Evolutionary conservation across 1,140 invertebrate genomes (phyloP), one percentile per base, ranked within the genome.

Genomic region (Drosophila orosa): DNA sequence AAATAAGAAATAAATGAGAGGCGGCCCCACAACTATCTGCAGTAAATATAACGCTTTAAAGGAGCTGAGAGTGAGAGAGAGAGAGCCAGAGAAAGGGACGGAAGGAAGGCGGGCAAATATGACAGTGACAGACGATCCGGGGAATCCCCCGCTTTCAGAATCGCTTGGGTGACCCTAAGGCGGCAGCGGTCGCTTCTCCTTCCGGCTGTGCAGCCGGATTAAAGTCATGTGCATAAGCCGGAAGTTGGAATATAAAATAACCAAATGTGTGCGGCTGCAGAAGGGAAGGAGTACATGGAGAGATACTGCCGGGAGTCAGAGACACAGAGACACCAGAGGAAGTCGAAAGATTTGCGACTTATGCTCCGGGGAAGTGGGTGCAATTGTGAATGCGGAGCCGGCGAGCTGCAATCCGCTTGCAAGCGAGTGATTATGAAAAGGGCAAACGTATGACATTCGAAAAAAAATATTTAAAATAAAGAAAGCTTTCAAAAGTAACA

Each of bases 161-260:
- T 42, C 47, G 56, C 22, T 29, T 55, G 67, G 35, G 56, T 48
- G 54, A 60, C 48, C 39, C 45, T 76, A 69, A 54, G 57, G 56
- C 71, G 58, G 57, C 59, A 63, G 73, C 57, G 56, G 40, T 31
- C 66, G 68, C 57, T 39, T 37, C 79, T 72, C 39, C 52, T 78
- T 75, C 66, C 82, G 82, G 83, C 76, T 87, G 50, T 54, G 66
- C 75, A 77, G 72, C 44, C 76, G 67, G 83, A 75, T 87, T 87
- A 87, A 89, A 87, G 83, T 83, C 84, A 89, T 87, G 84, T 87
- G 83, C 83, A 87, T 86, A 86, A 86, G 80, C 84, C 80, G 84
- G 84, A 87, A 87, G 80, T 80, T 71, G 84, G 76, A 76, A 87
- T 89, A 87, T 80, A 80, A 89, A 87, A 89, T 87, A 87, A 89